Evolutionary conservation across 2,888 invertebrate genomes (phyloP).

Genomic region (Macaria liturata): DNA sequence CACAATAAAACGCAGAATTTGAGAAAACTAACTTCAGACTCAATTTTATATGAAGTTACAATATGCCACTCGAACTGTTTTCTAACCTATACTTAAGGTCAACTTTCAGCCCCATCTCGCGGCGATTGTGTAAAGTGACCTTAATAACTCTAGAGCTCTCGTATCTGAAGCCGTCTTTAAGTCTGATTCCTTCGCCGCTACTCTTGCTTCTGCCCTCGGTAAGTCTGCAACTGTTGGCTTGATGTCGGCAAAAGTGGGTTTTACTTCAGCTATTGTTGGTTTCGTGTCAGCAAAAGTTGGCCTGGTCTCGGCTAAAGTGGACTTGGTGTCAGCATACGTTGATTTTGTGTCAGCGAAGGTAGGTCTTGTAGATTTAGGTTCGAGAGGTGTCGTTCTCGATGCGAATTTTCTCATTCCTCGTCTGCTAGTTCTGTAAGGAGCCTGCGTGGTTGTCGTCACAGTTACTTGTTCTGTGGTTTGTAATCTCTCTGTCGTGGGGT

Average conservation of each 20-base stretch:
- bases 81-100: conserved; percentile 28
- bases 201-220: conserved; percentile 70
- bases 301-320: conserved; percentile 39
- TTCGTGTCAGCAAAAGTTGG: conserved; percentile 25
- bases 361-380: conserved; percentile 47
- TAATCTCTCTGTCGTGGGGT: conserved; percentile 54
- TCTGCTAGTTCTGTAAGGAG: conserved; percentile 55
- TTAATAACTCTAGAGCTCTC: conserved; percentile 91
- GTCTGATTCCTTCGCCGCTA: conserved; percentile 54
- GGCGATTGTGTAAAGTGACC: conserved; percentile 92
- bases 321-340: conserved; percentile 36
- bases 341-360: conserved; percentile 19
- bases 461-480: conserved; percentile 48
- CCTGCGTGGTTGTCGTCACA: conserved; percentile 54
- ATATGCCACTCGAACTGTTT: conserved; percentile 36
- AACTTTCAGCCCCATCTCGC: conserved; percentile 88
- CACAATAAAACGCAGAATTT: background rate
- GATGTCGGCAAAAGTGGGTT: conserved; percentile 23
- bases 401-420: conserved; percentile 68
- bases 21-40: conserved; percentile 12
- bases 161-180: conserved; percentile 85
- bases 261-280: background rate
- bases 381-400: conserved; percentile 53
- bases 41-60: conserved; percentile 11
- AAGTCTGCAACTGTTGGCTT: conserved; percentile 55